Conservation (phyloP, 1,140 invertebrate genomes). For the Matsumurasca onukii region DNA sequence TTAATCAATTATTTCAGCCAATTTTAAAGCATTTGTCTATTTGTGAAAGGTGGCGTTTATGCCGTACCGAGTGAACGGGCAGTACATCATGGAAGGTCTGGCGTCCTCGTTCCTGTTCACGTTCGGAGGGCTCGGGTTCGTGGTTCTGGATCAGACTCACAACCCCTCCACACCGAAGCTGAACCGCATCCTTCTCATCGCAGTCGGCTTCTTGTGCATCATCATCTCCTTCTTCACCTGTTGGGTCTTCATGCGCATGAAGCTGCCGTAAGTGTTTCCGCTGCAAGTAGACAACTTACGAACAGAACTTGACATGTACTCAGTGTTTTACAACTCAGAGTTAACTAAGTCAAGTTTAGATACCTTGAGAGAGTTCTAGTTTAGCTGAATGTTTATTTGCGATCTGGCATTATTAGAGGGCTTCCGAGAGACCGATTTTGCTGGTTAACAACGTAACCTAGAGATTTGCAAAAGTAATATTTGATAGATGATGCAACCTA, state of each 20-base stretch:
- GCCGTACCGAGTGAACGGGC: slow-evolving; percentile 97
- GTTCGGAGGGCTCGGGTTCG: slow-evolving; percentile 93
- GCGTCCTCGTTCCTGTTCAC: slow-evolving; percentile 97
- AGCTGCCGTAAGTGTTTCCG: slow-evolving; percentile 73
- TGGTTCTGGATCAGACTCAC: slow-evolving; percentile 94
- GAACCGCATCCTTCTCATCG: slow-evolving; percentile 88
- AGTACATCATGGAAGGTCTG: slow-evolving; percentile 98
- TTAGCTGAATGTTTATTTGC: too few relatives aligned
- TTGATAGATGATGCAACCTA: too few relatives aligned
- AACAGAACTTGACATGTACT: too few relatives aligned
- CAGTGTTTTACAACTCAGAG: too few relatives aligned
- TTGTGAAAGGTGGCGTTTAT: slow-evolving; percentile 95
- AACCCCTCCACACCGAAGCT: slow-evolving; percentile 88
- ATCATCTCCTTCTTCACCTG: slow-evolving; percentile 94
- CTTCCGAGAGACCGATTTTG: too few relatives aligned
- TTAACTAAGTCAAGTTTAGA: too few relatives aligned
- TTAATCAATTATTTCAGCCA: too few relatives aligned
- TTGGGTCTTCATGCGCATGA: slow-evolving; percentile 99
- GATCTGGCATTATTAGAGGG: too few relatives aligned
- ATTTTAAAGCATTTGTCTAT: too few relatives aligned
- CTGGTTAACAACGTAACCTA: too few relatives aligned
- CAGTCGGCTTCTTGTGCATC: slow-evolving; percentile 91
- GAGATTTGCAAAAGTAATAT: too few relatives aligned
- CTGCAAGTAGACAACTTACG: slow-evolving; percentile 33
- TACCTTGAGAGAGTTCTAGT: too few relatives aligned